These are phyloP conservation scores for Illadopsis cleaveri DNA, from an alignment of 2,113 vertebrate species.

Conservation along the genomic window DNA sequence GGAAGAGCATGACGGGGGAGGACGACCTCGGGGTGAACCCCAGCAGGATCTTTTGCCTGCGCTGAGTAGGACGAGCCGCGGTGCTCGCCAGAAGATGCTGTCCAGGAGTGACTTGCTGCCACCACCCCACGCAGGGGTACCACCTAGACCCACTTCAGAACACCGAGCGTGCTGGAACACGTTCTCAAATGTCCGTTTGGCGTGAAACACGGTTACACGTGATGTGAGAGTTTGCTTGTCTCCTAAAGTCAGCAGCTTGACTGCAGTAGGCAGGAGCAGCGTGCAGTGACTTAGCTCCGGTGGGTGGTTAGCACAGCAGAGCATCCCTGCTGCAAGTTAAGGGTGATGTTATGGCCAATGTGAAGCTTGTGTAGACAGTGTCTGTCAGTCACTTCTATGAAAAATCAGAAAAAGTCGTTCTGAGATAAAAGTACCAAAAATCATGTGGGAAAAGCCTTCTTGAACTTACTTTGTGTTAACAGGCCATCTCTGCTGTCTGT, in stretches of 20 bases:
- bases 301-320: rapidly evolving
- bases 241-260: background rate
- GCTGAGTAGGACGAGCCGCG: rapidly evolving
- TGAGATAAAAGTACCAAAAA: background rate
- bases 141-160: rapidly evolving
- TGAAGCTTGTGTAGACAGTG: rapidly evolving
- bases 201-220: rapidly evolving
- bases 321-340: background rate
- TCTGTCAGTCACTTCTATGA: background rate
- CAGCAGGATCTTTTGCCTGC: rapidly evolving
- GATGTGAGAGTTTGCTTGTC: background rate
- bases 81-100: rapidly evolving
- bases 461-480: background rate
- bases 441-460: background rate
- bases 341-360: background rate
- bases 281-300: rapidly evolving
- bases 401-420: background rate
- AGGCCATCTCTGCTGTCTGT: background rate
- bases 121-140: no score
- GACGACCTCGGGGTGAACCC: rapidly evolving
- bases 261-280: no score
- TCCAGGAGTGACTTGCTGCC: no score
- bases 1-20: background rate
- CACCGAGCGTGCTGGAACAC: rapidly evolving
- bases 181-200: background rate